These are phyloP conservation scores for Hippasteria phrygiana DNA, from an alignment of 53 echinoderm and acorn worm species.

Conservation along the genomic window DNA sequence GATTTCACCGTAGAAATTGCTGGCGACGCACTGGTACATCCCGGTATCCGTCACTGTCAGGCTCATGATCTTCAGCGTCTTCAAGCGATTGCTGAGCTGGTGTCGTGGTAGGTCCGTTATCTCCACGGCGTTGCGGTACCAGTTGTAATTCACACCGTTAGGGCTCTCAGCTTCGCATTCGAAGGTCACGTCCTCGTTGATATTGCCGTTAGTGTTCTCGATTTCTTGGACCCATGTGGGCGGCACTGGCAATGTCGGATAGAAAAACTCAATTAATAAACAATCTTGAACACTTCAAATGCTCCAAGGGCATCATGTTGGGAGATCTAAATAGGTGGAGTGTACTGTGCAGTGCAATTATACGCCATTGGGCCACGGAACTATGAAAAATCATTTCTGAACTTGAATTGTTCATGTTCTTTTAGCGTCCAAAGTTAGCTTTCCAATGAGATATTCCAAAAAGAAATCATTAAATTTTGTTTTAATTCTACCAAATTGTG, in stretches of 20 bases:
- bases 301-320: too few relatives aligned
- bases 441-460: too few relatives aligned
- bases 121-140: conserved; percentile 75
- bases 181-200: conserved; percentile 46
- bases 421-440: too few relatives aligned
- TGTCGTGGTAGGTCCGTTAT: conserved; percentile 29
- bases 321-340: too few relatives aligned
- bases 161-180: conserved; percentile 75
- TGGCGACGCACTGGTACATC: conserved; percentile 94
- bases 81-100: conserved; percentile 58
- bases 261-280: too few relatives aligned
- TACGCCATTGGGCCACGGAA: too few relatives aligned
- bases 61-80: conserved; percentile 60
- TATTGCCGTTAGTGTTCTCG: conserved; percentile 61
- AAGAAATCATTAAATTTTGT: too few relatives aligned
- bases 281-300: too few relatives aligned
- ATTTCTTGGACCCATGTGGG: conserved; percentile 74
- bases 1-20: conserved; percentile 67
- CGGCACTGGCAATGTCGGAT: too few relatives aligned
- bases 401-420: too few relatives aligned
- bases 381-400: too few relatives aligned
- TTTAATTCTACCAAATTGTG: not conserved
- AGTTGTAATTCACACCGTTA: conserved; percentile 62
- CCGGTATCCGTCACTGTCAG: conserved; percentile 75
- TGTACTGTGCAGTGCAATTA: too few relatives aligned